Evolutionary conservation across 2,888 invertebrate genomes (phyloP).

Genomic region (Ramazzottius varieornatus): DNA sequence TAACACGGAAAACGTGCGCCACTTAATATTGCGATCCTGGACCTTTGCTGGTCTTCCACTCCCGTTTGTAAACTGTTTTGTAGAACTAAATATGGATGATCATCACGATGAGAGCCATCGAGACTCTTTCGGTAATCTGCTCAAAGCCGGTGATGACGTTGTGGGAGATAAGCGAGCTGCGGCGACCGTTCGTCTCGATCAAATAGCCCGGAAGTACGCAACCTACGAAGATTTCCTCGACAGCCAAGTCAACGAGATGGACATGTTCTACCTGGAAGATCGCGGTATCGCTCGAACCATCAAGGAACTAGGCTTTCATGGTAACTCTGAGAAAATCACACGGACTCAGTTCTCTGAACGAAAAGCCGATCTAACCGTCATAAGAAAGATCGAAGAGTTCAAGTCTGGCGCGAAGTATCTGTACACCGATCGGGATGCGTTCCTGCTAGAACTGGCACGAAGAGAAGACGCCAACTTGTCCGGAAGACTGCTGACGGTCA

Average conservation of each 20-base stretch:
- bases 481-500: neutral
- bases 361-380: neutral
- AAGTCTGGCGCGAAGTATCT: neutral
- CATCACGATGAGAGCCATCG: too few relatives aligned
- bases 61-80: too few relatives aligned
- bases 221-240: slow-evolving; percentile 1
- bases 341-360: neutral
- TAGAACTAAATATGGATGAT: too few relatives aligned
- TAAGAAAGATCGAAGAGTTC: neutral
- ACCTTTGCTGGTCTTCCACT: too few relatives aligned
- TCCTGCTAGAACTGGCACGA: neutral
- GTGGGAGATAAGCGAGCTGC: neutral
- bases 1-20: too few relatives aligned
- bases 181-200: neutral
- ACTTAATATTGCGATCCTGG: too few relatives aligned
- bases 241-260: neutral
- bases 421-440: slow-evolving; percentile 3
- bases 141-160: neutral
- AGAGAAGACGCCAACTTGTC: neutral
- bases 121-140: too few relatives aligned
- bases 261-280: slow-evolving; percentile 3
- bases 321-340: neutral
- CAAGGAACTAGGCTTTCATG: neutral
- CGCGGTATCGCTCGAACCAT: slow-evolving; percentile 1
- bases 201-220: neutral